Evolutionary conservation across 2,113 vertebrate species (phyloP).

Genomic region (Mastomys coucha): DNA sequence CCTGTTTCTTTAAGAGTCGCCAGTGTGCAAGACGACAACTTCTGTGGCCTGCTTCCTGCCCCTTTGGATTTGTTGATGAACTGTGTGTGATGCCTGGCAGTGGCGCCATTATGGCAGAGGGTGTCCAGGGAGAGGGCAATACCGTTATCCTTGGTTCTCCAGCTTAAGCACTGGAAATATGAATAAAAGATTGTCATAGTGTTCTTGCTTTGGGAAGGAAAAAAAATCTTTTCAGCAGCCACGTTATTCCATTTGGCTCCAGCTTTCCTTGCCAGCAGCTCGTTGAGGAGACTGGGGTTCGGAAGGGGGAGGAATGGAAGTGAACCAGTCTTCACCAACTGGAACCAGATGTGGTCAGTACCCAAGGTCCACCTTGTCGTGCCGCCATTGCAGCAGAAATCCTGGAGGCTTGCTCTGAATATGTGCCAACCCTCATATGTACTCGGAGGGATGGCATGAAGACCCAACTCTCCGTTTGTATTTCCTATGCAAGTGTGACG

Average conservation of each 20-base stretch:
- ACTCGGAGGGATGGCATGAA: not conserved
- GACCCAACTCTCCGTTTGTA: not conserved
- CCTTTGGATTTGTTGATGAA: conserved; percentile 67
- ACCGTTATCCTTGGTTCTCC: conserved; percentile 12
- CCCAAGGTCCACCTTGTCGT: not conserved
- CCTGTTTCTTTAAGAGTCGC: conserved; percentile 74
- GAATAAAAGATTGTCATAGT: conserved; percentile 65
- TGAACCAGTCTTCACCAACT: conserved; percentile 34
- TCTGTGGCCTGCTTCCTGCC: conserved; percentile 60
- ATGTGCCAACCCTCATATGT: not conserved
- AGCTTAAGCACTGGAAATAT: conserved; percentile 64
- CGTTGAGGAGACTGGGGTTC: not conserved
- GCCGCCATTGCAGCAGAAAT: not conserved
- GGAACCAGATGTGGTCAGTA: conserved; percentile 63
- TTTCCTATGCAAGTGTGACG: not conserved
- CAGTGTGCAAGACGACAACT: conserved; percentile 52
- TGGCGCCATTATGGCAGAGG: not conserved
- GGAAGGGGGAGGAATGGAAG: not conserved
- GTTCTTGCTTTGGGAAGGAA: conserved; percentile 68
- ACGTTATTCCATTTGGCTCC: not conserved
- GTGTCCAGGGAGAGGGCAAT: conserved; percentile 57
- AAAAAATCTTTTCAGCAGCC: conserved; percentile 66
- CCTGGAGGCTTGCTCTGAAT: not conserved
- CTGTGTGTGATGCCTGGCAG: conserved; percentile 70
- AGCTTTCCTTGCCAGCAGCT: conserved; percentile 48